These are phyloP conservation scores for Drosophila aff. DNA, from an alignment of 1,140 invertebrate species.

Conservation along the genomic window DNA sequence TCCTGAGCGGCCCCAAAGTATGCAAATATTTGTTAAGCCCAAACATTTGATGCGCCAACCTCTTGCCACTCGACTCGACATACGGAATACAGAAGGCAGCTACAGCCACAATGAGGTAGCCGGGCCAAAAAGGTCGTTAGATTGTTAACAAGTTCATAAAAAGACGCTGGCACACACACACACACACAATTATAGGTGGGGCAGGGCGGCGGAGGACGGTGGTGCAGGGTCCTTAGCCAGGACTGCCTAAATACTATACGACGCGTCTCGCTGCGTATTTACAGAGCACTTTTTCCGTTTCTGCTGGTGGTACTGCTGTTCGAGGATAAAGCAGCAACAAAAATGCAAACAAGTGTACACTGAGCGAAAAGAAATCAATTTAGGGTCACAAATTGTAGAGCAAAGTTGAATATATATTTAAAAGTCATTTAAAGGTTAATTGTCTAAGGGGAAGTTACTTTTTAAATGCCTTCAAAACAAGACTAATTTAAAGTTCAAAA, in stretches of 20 bases:
- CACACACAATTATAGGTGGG: conserved; percentile 46
- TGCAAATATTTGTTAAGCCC: conserved; percentile 76
- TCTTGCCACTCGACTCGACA: conserved; percentile 39
- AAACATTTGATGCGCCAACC: conserved; percentile 70
- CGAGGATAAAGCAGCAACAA: conserved; percentile 36
- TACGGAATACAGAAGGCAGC: conserved; percentile 25
- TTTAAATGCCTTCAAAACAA: neutral
- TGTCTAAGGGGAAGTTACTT: too few species aligned
- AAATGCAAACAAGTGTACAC: conserved; percentile 50
- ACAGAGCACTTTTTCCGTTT: conserved; percentile 71
- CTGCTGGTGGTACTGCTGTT: conserved; percentile 35
- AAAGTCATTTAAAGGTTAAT: too few species aligned
- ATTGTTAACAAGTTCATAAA: conserved; percentile 84
- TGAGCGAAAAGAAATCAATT: conserved; percentile 3
- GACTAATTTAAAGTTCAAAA: neutral
- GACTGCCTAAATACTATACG: conserved; percentile 71
- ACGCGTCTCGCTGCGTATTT: conserved; percentile 73
- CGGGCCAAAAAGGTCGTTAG: conserved; percentile 74
- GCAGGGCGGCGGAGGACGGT: neutral
- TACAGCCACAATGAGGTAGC: conserved; percentile 34
- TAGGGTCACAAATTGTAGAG: rapidly evolving
- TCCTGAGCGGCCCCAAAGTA: conserved; percentile 71
- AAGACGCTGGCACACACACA: conserved; percentile 56
- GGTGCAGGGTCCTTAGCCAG: conserved; percentile 16
- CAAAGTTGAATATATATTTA: neutral